These are phyloP conservation scores for Rhynchomys soricoides DNA, from an alignment of 2,113 vertebrate genomes.

Conservation along the genomic window DNA sequence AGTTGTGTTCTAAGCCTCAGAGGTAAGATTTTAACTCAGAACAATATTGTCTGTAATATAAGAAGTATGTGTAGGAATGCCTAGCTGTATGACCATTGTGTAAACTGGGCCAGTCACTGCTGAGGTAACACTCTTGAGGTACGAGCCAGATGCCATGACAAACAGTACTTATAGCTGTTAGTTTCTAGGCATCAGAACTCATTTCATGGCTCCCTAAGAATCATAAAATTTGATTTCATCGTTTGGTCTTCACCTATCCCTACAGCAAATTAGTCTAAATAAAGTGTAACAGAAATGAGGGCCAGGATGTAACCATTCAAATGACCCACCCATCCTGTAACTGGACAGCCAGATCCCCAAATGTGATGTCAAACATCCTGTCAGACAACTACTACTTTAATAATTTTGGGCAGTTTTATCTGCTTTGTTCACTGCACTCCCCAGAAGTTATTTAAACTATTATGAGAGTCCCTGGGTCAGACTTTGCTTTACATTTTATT, in stretches of 20 bases:
- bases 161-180: neutral
- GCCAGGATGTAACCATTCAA: neutral
- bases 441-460: neutral
- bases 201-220: conserved; percentile 9
- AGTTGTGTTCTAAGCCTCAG: neutral
- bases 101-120: neutral
- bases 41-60: neutral
- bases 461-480: neutral
- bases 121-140: neutral
- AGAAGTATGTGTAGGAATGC: neutral
- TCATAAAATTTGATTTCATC: conserved; percentile 45
- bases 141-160: neutral
- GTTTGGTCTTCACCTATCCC: neutral
- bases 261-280: neutral
- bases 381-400: conserved; percentile 6
- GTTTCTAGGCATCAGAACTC: neutral
- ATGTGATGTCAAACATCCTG: neutral
- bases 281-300: neutral
- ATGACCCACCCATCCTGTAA: neutral
- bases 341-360: neutral
- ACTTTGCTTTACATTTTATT: neutral
- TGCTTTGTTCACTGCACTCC: neutral
- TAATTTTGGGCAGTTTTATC: neutral
- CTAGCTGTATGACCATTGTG: neutral
- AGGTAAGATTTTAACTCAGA: neutral